Conservation (phyloP, 2,888 invertebrate species). For the Strigamia crassipes region DNA sequence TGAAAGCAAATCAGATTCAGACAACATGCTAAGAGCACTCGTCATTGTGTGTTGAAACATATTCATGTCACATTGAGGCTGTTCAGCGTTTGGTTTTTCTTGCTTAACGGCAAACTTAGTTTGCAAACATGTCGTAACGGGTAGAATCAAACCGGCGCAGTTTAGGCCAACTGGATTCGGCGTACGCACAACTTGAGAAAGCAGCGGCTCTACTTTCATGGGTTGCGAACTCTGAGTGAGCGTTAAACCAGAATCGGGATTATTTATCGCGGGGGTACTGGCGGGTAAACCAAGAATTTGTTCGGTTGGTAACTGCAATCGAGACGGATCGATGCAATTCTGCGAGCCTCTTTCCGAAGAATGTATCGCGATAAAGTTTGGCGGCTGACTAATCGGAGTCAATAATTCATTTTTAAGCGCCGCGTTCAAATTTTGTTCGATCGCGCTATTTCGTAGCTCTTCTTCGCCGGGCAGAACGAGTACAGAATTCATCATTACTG, state of each 20-base stretch:
- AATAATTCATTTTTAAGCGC: background rate
- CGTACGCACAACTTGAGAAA: background rate
- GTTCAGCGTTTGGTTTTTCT: background rate
- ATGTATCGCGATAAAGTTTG: background rate
- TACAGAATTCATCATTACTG: background rate
- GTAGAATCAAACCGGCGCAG: background rate
- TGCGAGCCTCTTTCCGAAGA: background rate
- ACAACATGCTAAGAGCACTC: constrained; percentile 72
- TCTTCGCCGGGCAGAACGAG: too few species aligned
- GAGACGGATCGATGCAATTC: background rate
- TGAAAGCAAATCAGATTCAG: constrained; percentile 83
- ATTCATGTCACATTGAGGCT: constrained; percentile 43
- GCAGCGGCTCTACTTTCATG: background rate
- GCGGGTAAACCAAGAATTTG: background rate
- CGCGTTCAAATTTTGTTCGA: background rate
- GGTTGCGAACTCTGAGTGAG: background rate
- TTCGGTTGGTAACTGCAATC: background rate
- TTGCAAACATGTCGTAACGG: background rate
- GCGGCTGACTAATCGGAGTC: background rate
- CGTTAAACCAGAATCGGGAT: background rate
- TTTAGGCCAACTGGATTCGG: background rate
- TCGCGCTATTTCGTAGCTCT: background rate
- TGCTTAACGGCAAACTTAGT: constrained; percentile 1
- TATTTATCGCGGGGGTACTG: background rate
- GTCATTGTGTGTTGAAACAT: constrained; percentile 46